A percentile compares a stretch with the other conserved stretches of the same genome.
These are phyloP conservation scores for Trachelus iudaicus DNA, from an alignment of 2,888 invertebrate genomes.

Conservation along the genomic window DNA sequence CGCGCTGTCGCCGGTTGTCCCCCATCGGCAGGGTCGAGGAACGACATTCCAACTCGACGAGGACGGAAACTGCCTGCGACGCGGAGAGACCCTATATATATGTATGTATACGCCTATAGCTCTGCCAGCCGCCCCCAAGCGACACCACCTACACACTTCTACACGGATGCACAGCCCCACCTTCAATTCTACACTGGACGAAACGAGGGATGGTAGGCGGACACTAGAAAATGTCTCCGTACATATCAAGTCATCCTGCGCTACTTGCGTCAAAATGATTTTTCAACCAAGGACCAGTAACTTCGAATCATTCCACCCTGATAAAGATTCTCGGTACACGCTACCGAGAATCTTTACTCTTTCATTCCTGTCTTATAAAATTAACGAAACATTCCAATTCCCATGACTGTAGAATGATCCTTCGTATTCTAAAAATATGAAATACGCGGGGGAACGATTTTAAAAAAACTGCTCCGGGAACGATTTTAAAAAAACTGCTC, in stretches of 20 bases:
- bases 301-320: background rate
- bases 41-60: conserved; percentile 54
- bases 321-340: background rate
- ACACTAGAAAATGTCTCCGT: conserved; percentile 24
- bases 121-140: conserved; percentile 16
- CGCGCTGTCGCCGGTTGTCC: conserved; percentile 49
- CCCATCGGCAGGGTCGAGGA: conserved; percentile 33
- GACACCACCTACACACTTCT: background rate
- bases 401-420: background rate
- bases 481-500: background rate
- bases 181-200: conserved; percentile 7
- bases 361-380: background rate
- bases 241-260: background rate
- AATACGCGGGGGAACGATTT: background rate
- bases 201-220: conserved; percentile 41
- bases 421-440: background rate
- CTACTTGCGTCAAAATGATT: background rate
- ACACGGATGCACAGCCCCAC: conserved; percentile 11
- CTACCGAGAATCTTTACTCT: background rate
- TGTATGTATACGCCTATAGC: conserved; percentile 7
- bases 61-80: conserved; percentile 27
- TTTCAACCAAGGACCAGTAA: background rate
- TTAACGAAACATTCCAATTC: background rate
- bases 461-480: too few relatives aligned
- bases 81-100: background rate